phyloP scores from a whole-genome alignment of 2,113 vertebrate species.

The Neolamprologus falcicula region DNA sequence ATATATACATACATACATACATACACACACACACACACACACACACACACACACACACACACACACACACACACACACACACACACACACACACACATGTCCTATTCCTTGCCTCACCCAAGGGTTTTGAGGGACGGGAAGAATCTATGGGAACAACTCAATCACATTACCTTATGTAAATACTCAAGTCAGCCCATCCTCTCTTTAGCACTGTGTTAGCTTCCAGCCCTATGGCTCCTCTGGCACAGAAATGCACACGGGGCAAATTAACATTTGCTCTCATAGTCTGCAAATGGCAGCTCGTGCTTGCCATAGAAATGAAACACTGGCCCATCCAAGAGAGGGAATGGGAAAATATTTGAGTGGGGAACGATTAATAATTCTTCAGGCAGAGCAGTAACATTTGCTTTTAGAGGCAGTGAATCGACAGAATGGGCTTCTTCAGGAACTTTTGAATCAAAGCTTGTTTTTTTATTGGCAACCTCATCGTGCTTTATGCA shows the following conservation, averaged over 20 bases:
- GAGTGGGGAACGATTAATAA: constrained; percentile 56
- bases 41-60: not conserved
- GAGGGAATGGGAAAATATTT: constrained; percentile 57
- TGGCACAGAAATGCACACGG: constrained; percentile 47
- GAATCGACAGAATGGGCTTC: constrained; percentile 41
- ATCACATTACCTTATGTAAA: constrained; percentile 77
- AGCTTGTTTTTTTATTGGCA: constrained; percentile 23
- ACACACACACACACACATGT: not conserved
- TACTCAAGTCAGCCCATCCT: constrained; percentile 49
- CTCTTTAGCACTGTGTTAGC: constrained; percentile 49
- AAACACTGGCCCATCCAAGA: constrained; percentile 38
- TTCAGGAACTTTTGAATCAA: constrained; percentile 31
- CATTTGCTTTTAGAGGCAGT: constrained; percentile 63
- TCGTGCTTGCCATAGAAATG: constrained; percentile 65
- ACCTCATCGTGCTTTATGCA: not conserved
- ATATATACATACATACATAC: too few species aligned
- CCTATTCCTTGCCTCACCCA: constrained; percentile 3
- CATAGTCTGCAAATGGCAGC: constrained; percentile 72
- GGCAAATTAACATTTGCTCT: constrained; percentile 75
- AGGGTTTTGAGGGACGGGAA: constrained; percentile 32
- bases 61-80: not conserved
- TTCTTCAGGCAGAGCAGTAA: constrained; percentile 59
- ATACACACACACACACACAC: too few species aligned
- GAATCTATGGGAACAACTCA: constrained; percentile 68
- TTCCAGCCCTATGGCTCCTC: constrained; percentile 41